phyloP scores from a whole-genome alignment of 2,888 invertebrate genomes.

The Prostheceraeus crozeri region DNA sequence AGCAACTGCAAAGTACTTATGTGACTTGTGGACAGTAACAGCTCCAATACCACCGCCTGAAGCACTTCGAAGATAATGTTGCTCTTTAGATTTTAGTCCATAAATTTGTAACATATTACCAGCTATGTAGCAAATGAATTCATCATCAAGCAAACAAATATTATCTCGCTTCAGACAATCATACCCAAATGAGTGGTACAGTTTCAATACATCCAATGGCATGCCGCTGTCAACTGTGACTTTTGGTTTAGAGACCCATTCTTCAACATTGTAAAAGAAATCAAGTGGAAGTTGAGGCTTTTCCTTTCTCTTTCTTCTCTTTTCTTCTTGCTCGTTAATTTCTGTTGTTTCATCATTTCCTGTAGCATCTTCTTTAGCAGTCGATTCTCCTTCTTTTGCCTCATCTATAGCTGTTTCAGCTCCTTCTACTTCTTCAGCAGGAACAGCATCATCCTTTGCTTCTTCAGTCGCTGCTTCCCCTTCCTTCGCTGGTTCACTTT shows the following conservation, averaged over 20 bases:
- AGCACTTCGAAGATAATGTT: slow-evolving; percentile 67
- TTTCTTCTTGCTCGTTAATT: slow-evolving; percentile 20
- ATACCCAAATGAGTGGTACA: slow-evolving; percentile 76
- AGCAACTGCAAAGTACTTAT: slow-evolving; percentile 64
- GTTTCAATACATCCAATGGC: slow-evolving; percentile 47
- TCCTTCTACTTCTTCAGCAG: slow-evolving; percentile 23
- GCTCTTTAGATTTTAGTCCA: slow-evolving; percentile 64
- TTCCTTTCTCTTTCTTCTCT: slow-evolving; percentile 38
- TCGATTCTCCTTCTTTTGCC: slow-evolving; percentile 27
- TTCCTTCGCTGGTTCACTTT: slow-evolving; percentile 13
- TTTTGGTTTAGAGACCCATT: slow-evolving; percentile 46
- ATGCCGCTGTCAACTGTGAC: slow-evolving; percentile 51
- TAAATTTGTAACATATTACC: slow-evolving; percentile 75
- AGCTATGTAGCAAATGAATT: slow-evolving; percentile 69
- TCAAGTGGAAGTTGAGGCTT: slow-evolving; percentile 47
- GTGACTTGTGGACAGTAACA: slow-evolving; percentile 63
- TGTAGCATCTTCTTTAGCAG: slow-evolving; percentile 11
- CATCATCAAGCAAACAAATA: slow-evolving; percentile 68
- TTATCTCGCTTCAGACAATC: slow-evolving; percentile 74
- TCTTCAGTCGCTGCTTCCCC: slow-evolving; percentile 25
- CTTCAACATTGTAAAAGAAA: slow-evolving; percentile 51
- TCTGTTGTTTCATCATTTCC: slow-evolving; percentile 30
- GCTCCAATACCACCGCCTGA: slow-evolving; percentile 75
- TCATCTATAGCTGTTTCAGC: slow-evolving; percentile 1
- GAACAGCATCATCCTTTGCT: slow-evolving; percentile 9